These are phyloP conservation scores for Temnothorax longispinosus DNA, from an alignment of 1,140 invertebrate genomes.

Conservation along the genomic window DNA sequence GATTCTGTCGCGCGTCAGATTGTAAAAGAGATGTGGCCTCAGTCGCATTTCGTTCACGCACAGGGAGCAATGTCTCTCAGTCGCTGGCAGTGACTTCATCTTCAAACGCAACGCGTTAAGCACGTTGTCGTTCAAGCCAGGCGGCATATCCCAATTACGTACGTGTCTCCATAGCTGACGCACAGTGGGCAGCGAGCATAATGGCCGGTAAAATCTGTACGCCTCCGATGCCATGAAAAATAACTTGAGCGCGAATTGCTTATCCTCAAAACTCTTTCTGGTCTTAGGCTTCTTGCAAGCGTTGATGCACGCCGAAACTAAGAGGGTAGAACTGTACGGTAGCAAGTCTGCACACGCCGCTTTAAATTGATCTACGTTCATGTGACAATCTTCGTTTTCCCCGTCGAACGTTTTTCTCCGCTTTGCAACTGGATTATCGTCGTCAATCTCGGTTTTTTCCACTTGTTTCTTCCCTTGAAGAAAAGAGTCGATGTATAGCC, in stretches of 20 bases:
- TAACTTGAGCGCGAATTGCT: slow-evolving; percentile 29
- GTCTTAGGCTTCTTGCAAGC: slow-evolving; percentile 18
- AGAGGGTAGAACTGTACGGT: neutral
- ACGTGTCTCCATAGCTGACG: slow-evolving; percentile 27
- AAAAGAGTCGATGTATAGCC: neutral
- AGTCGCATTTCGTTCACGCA: slow-evolving; percentile 24
- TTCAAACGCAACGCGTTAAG: slow-evolving; percentile 36
- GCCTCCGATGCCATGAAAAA: slow-evolving; percentile 28
- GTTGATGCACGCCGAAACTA: slow-evolving; percentile 15
- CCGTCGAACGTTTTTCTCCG: neutral
- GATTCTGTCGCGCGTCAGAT: slow-evolving; percentile 44
- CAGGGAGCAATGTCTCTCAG: slow-evolving; percentile 10
- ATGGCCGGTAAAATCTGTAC: slow-evolving; percentile 21
- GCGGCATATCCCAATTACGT: slow-evolving; percentile 20
- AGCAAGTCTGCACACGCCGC: slow-evolving; percentile 8
- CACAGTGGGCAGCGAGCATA: slow-evolving; percentile 8
- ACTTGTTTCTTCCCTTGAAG: neutral
- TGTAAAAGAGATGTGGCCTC: slow-evolving; percentile 39
- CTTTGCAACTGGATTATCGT: neutral
- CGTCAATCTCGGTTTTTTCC: neutral
- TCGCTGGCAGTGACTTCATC: slow-evolving; percentile 6
- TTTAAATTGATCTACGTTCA: slow-evolving; percentile 25
- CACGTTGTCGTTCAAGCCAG: slow-evolving; percentile 32
- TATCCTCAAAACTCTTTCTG: neutral
- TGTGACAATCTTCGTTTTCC: neutral